Evolutionary conservation across 2,113 vertebrate species (phyloP).

Genomic region (Garra rufa): DNA sequence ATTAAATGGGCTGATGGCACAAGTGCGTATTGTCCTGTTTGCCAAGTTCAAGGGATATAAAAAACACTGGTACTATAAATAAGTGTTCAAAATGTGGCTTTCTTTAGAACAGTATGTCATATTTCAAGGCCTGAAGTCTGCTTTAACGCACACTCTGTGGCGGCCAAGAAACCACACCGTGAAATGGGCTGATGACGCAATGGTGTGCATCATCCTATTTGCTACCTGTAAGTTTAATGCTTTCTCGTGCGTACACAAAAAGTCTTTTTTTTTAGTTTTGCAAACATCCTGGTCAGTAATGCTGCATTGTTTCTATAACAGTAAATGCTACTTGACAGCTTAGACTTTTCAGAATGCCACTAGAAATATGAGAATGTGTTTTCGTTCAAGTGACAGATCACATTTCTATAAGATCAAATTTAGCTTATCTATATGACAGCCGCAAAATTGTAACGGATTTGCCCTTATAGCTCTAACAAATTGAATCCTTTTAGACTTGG

Average conservation of each 20-base stretch:
- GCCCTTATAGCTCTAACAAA: neutral
- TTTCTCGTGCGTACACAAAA: neutral
- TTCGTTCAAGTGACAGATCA: conserved; percentile 14
- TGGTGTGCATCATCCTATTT: no score
- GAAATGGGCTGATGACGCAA: neutral
- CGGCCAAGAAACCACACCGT: no score
- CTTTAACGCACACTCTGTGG: no score
- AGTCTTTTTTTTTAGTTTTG: neutral
- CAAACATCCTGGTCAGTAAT: neutral
- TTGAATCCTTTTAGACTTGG: neutral
- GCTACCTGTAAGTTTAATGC: no score
- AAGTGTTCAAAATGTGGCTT: no score
- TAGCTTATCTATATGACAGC: conserved; percentile 18
- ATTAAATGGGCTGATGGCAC: no score
- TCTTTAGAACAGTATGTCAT: no score
- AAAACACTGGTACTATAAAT: no score
- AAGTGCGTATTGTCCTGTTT: no score
- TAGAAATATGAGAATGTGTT: neutral
- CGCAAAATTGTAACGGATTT: neutral
- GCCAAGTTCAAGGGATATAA: no score
- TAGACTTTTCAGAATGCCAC: neutral
- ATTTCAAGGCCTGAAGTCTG: no score
- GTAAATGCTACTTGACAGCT: neutral
- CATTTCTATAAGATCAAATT: conserved; percentile 26
- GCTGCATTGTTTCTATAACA: neutral